Conservation (phyloP, 35 echinoderm and acorn worm genomes). For the Lytechinus variegatus region DNA sequence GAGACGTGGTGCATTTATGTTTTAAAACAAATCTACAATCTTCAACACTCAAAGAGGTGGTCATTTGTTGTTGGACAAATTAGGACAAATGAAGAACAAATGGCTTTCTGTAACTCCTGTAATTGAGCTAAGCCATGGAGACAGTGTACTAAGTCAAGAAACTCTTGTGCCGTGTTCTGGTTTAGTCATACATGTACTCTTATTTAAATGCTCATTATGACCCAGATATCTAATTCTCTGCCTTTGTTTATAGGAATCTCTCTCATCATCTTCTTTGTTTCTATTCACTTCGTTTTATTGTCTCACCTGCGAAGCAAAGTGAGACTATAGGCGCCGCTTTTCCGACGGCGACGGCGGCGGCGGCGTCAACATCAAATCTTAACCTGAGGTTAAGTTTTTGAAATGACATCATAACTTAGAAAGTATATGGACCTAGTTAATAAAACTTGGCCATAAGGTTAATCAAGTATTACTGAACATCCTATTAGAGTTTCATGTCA, state of each 20-base stretch:
- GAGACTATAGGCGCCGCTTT: too few relatives aligned
- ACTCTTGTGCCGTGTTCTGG: background rate
- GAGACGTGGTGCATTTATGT: background rate
- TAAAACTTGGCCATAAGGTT: too few relatives aligned
- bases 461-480: too few relatives aligned
- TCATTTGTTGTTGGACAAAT: background rate
- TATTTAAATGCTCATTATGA: background rate
- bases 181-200: background rate
- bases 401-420: too few relatives aligned
- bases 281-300: background rate
- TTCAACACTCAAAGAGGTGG: background rate
- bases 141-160: background rate
- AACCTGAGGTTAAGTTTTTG: too few relatives aligned
- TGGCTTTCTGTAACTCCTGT: background rate
- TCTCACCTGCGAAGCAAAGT: too few relatives aligned
- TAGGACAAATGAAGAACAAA: slow-evolving; percentile 20
- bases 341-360: too few relatives aligned
- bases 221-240: background rate
- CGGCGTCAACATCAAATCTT: too few relatives aligned
- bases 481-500: too few relatives aligned
- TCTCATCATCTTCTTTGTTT: background rate
- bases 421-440: too few relatives aligned
- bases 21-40: background rate
- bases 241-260: background rate
- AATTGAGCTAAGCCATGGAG: background rate